Conservation (phyloP, 2,113 vertebrate genomes). For the Trematomus loennbergii region DNA sequence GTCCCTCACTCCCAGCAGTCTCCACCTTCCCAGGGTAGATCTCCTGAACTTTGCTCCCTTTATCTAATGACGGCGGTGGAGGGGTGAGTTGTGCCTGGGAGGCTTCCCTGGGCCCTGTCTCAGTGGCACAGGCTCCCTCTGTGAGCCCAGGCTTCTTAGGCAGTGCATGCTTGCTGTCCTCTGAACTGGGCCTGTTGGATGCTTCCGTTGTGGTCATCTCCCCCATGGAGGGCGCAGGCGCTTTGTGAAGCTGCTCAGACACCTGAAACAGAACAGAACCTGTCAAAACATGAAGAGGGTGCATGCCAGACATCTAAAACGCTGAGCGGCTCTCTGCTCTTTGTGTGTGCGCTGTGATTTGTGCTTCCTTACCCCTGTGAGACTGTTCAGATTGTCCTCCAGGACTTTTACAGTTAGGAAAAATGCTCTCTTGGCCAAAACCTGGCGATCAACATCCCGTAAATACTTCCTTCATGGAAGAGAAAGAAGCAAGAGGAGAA, state of each 20-base stretch:
- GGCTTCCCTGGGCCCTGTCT: constrained; percentile 82
- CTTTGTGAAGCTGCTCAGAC: constrained; percentile 80
- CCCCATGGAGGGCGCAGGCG: constrained; percentile 79
- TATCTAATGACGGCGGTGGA: constrained; percentile 75
- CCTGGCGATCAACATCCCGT: constrained; percentile 98
- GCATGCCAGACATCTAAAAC: constrained; percentile 44
- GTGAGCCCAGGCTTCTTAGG: constrained; percentile 86
- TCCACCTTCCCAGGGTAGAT: constrained; percentile 71
- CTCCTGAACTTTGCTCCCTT: constrained; percentile 69
- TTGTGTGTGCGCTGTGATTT: constrained; percentile 14
- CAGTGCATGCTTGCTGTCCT: constrained; percentile 88
- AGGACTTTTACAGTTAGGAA: constrained; percentile 96
- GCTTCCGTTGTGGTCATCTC: constrained; percentile 94
- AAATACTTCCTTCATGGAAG: constrained; percentile 91
- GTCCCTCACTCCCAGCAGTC: constrained; percentile 71
- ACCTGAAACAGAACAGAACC: constrained; percentile 78
- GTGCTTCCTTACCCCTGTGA: constrained; percentile 87
- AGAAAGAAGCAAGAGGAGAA: constrained; percentile 13
- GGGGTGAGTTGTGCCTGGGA: constrained; percentile 75
- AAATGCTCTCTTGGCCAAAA: constrained; percentile 95
- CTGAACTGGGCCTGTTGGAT: constrained; percentile 88
- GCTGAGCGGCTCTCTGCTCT: constrained; percentile 17
- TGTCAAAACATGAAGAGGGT: constrained; percentile 52
- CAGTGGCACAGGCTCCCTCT: constrained; percentile 78
- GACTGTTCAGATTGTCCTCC: constrained; percentile 94